Conservation (phyloP, 2,113 vertebrate species). For the Tiliqua scincoides region DNA sequence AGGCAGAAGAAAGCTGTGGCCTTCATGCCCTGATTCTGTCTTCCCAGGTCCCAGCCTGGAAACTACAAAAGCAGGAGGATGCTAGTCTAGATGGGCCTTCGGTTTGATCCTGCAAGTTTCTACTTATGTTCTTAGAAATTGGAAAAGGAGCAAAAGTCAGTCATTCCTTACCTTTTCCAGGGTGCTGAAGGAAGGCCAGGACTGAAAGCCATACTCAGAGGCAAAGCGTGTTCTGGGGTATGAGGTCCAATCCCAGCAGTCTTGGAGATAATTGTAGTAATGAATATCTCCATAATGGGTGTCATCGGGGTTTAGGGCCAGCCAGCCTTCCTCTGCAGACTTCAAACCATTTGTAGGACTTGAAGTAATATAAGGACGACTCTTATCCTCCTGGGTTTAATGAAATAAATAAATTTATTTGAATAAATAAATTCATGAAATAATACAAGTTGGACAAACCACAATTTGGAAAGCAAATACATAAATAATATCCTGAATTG, state of each 20-base stretch:
- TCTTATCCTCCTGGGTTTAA: conserved; percentile 84
- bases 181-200: conserved; percentile 95
- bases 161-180: conserved; percentile 80
- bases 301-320: conserved; percentile 86
- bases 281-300: conserved; percentile 89
- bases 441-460: background rate
- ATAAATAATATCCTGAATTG: background rate
- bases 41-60: too few relatives aligned
- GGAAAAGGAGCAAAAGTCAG: background rate
- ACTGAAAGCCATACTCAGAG: conserved; percentile 97
- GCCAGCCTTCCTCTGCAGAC: conserved; percentile 86
- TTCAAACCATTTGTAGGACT: conserved; percentile 92
- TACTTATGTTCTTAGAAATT: background rate
- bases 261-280: conserved; percentile 86
- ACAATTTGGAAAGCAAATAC: background rate
- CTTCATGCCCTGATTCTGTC: too few relatives aligned
- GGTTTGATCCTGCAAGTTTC: background rate
- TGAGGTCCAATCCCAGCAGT: conserved; percentile 92
- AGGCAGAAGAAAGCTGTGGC: too few relatives aligned
- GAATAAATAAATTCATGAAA: background rate
- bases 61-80: too few relatives aligned
- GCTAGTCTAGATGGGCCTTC: too few relatives aligned
- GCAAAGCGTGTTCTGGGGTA: conserved; percentile 91
- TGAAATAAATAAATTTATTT: background rate
- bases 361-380: conserved; percentile 89